These are phyloP conservation scores for Geotrupes spiniger DNA, from an alignment of 2,888 invertebrate species.

Conservation along the genomic window DNA sequence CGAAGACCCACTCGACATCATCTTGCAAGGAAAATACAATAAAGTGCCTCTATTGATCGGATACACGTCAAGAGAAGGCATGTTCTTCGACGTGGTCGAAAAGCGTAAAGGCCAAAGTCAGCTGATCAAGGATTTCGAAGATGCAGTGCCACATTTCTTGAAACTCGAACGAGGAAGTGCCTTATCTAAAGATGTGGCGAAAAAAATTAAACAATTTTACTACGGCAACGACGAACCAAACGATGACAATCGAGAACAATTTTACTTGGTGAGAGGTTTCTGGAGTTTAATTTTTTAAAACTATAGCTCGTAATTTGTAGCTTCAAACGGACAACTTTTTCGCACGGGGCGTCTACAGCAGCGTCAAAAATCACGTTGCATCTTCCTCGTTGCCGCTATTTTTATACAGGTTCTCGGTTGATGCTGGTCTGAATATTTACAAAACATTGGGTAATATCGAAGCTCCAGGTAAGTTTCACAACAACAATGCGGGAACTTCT, in stretches of 20 bases:
- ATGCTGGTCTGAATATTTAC: slow-evolving; percentile 25
- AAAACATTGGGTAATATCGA: slow-evolving; percentile 25
- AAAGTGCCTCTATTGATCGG: slow-evolving; percentile 38
- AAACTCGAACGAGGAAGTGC: slow-evolving; percentile 23
- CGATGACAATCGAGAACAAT: slow-evolving; percentile 37
- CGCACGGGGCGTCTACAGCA: slow-evolving; percentile 25
- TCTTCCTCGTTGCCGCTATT: slow-evolving; percentile 28
- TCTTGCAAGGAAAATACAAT: slow-evolving; percentile 30
- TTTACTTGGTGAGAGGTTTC: slow-evolving; percentile 34
- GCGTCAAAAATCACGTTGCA: slow-evolving; percentile 23
- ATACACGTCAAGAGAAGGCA: slow-evolving; percentile 35
- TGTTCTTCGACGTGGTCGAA: slow-evolving; percentile 27
- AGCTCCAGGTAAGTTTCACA: slow-evolving; percentile 22
- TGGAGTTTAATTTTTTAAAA: neutral
- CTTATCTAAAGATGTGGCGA: slow-evolving; percentile 22
- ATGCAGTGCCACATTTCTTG: slow-evolving; percentile 28
- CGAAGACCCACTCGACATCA: slow-evolving; percentile 32
- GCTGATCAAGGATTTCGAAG: slow-evolving; percentile 26
- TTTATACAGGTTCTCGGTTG: slow-evolving; percentile 32
- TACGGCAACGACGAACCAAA: slow-evolving; percentile 22
- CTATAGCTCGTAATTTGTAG: slow-evolving; percentile 16
- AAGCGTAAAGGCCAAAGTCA: slow-evolving; percentile 21
- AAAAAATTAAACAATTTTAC: slow-evolving; percentile 30
- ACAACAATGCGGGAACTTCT: neutral
- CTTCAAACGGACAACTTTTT: slow-evolving; percentile 31